Evolutionary conservation across 2,888 invertebrate species (phyloP).

Genomic region (Bursaphelenchus okinawaensis): DNA sequence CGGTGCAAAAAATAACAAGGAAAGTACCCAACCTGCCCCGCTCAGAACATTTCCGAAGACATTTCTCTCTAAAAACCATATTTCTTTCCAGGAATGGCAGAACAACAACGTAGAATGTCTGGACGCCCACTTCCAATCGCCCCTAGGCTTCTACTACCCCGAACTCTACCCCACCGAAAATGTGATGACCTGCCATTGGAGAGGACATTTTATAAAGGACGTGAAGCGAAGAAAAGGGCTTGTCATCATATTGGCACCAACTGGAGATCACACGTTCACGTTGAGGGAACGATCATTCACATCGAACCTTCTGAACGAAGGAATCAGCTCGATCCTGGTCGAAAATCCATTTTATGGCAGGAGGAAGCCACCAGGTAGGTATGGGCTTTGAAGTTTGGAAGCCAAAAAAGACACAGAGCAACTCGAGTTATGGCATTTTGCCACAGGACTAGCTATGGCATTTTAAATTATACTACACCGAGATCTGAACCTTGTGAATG

Average conservation of each 20-base stretch:
- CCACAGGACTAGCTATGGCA: no score
- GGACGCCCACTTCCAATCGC: constrained; percentile 81
- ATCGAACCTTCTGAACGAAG: constrained; percentile 79
- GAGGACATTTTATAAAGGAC: constrained; percentile 33
- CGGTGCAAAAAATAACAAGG: no score
- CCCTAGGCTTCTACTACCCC: constrained; percentile 75
- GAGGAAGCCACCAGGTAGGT: constrained; percentile 77
- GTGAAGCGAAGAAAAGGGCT: constrained; percentile 29
- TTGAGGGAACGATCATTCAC: constrained; percentile 81
- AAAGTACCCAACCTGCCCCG: no score
- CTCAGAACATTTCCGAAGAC: no score
- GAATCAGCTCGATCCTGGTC: constrained; percentile 84
- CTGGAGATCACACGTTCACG: constrained; percentile 77
- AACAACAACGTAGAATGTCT: constrained; percentile 29
- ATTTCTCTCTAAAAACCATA: not conserved
- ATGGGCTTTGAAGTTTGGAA: no score
- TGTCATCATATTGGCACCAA: constrained; percentile 86
- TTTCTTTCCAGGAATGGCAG: constrained; percentile 12
- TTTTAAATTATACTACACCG: no score
- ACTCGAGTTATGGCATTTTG: no score
- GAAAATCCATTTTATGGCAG: constrained; percentile 88
- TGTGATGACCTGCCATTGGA: constrained; percentile 29
- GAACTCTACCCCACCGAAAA: constrained; percentile 65
- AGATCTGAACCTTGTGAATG: no score
- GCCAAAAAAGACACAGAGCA: no score